A percentile compares a stretch with the other conserved stretches of the same genome.
Evolutionary conservation across 2,797 vertebrate genomes (phyloP).

Genomic region (Lutjanus argentimaculatus): DNA sequence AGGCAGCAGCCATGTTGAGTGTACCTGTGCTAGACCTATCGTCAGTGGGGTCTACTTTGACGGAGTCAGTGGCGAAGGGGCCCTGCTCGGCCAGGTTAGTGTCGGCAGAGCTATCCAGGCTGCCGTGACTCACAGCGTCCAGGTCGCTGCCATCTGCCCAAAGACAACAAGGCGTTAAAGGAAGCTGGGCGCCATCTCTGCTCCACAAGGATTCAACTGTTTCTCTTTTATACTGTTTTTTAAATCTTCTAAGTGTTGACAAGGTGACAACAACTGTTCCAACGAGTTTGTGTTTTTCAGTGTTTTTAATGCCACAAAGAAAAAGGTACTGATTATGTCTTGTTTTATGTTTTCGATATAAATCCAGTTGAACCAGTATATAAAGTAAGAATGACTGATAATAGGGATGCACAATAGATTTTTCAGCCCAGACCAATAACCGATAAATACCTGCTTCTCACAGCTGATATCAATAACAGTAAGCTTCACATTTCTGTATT

Average conservation of each 20-base stretch:
- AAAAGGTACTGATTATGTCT: background rate
- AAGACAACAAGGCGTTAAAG: constrained; percentile 75
- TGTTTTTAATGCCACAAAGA: background rate
- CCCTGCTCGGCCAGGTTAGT: constrained; percentile 83
- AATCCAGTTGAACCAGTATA: background rate
- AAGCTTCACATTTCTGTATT: too few relatives aligned
- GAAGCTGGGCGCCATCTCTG: constrained; percentile 3
- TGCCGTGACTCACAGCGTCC: constrained; percentile 91
- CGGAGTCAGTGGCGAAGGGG: constrained; percentile 82
- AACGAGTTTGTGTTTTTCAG: background rate
- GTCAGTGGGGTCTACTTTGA: constrained; percentile 88
- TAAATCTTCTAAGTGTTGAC: background rate
- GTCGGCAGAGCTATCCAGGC: constrained; percentile 91
- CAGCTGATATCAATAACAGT: too few relatives aligned
- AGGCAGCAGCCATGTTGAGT: constrained; percentile 42
- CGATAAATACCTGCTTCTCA: too few relatives aligned
- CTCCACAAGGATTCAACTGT: background rate
- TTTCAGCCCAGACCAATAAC: too few relatives aligned
- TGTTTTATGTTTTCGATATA: background rate
- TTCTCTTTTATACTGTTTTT: background rate
- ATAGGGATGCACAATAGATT: background rate
- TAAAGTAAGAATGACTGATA: background rate
- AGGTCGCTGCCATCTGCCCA: constrained; percentile 91
- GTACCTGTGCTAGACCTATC: constrained; percentile 92
- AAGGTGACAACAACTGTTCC: background rate